These are phyloP conservation scores for Sinopyrophorus schimmeli DNA, from an alignment of 2,888 invertebrate species.

Conservation along the genomic window DNA sequence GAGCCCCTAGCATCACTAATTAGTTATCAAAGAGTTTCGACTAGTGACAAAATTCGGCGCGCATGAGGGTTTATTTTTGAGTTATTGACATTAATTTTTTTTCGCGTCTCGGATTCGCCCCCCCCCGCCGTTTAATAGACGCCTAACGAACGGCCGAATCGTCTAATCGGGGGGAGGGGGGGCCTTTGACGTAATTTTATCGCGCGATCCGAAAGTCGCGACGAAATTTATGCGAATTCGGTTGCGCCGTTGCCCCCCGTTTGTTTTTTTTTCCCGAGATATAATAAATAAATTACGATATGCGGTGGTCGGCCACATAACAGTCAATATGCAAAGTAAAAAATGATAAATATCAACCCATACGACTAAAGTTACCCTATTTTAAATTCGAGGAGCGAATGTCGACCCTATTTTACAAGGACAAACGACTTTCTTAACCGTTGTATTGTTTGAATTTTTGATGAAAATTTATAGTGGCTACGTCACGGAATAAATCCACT, in stretches of 20 bases:
- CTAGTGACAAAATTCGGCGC: constrained; percentile 51
- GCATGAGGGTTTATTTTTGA: constrained; percentile 51
- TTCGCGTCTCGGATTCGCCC: too few relatives aligned
- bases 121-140: too few relatives aligned
- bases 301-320: constrained; percentile 25
- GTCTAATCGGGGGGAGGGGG: too few relatives aligned
- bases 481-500: constrained; percentile 50
- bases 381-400: constrained; percentile 29
- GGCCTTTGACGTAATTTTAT: too few relatives aligned
- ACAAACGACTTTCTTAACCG: constrained; percentile 35
- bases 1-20: constrained; percentile 60
- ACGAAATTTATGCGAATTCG: too few relatives aligned
- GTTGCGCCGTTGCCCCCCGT: too few relatives aligned
- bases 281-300: too few relatives aligned
- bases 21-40: constrained; percentile 63
- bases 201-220: too few relatives aligned
- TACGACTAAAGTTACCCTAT: constrained; percentile 36
- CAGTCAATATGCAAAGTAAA: constrained; percentile 40
- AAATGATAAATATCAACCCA: constrained; percentile 40
- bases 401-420: constrained; percentile 33
- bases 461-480: constrained; percentile 49
- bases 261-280: too few relatives aligned
- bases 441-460: constrained; percentile 46
- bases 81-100: constrained; percentile 19
- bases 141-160: too few relatives aligned